Evolutionary conservation across 2,797 vertebrate species (phyloP), one percentile per base, ranked within the genome.

Genomic region (Peromyscus aztecus): DNA sequence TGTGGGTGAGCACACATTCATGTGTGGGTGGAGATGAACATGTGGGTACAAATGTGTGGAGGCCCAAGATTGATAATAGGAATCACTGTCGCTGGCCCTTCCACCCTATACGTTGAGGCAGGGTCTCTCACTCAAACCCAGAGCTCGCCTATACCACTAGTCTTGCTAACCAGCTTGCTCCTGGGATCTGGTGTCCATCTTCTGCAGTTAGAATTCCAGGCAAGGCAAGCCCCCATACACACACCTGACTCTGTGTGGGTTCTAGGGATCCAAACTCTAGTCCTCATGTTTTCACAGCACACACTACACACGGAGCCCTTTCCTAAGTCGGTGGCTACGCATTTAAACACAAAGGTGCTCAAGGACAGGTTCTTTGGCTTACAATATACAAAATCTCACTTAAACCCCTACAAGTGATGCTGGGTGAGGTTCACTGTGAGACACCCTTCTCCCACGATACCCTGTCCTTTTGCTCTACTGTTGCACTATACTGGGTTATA

Each of bases 281-380:
- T 37, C 67, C 65, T 55, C 8, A 6, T 0, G 5, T 37, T 37
- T 55, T 55, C 49, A 19, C 23, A 0, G 34, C 49, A 37, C 2
- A 52, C 46, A 6, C 65, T 11, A 17, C 67, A 40, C 84, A 40
- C n/a, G 5, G 49, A 19, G 8, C 34, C 8, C 34, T 55, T 34
- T 40, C 65, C 34, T 27, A 1, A 2, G 34, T 34, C 76, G 71
- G 27, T 11, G 24, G 9, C n/a, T 31, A 21, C 7, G 4, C 16
- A 31, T 76, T 65, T 76, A 92, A 76, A 84, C 93, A 80, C 81
- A 81, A 40, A 93, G 27, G 34, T 65, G 34, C 97, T 81, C n/a
- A 88, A 91, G 13, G 59, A 69, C 78, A 49, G 27, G 4, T 61
- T 93, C 67, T 94, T 89, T 73, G 78, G 13, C 14, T 88, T 88